A percentile compares a stretch with the other conserved stretches of the same genome.
Conservation (phyloP, 2,797 vertebrate genomes). For the Phrynocephalus guinanensis region DNA sequence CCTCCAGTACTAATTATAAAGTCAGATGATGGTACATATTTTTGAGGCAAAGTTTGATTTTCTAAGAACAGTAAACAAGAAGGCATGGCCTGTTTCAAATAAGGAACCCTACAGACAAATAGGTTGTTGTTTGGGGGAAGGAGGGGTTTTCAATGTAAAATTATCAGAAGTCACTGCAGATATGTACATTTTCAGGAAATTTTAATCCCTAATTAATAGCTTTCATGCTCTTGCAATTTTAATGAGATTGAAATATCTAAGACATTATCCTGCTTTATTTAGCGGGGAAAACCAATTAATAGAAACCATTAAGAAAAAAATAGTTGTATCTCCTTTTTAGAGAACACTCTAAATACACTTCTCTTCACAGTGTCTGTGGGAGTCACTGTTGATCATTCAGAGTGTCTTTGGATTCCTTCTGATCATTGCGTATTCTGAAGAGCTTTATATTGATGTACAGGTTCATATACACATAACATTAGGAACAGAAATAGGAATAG, state of each 20-base stretch:
- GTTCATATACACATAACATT: no score
- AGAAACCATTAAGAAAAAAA: not conserved
- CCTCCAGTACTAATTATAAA: conserved; percentile 26
- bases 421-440: no score
- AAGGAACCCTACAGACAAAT: not conserved
- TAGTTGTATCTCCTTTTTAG: not conserved
- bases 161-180: not conserved
- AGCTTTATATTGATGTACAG: no score
- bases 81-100: not conserved
- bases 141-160: not conserved
- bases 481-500: no score
- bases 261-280: not conserved
- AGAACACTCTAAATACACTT: not conserved
- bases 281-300: not conserved
- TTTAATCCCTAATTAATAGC: not conserved
- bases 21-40: conserved; percentile 1
- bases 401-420: no score
- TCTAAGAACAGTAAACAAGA: conserved; percentile 7
- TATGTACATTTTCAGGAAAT: not conserved
- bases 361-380: not conserved
- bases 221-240: not conserved
- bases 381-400: not conserved
- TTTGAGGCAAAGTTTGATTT: conserved; percentile 24
- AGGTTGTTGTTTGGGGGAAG: not conserved
- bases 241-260: conserved; percentile 2